phyloP scores from a whole-genome alignment of 2,113 vertebrate species.

The Piprites chloris region DNA sequence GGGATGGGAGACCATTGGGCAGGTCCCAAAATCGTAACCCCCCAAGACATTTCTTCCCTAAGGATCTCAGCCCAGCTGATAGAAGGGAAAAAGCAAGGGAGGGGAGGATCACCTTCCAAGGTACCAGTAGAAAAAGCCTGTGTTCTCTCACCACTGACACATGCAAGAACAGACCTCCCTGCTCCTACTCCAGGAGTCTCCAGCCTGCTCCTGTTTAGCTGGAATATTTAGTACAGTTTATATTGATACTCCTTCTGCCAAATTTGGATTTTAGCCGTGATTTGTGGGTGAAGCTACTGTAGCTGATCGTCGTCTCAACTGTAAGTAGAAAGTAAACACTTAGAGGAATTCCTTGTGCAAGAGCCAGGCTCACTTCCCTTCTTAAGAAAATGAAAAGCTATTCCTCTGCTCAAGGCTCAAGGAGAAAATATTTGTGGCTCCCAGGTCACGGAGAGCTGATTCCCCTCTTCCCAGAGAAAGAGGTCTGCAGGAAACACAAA shows the following conservation, averaged over 20 bases:
- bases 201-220: not conserved
- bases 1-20: not conserved
- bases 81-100: not conserved
- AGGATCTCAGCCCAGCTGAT: not conserved
- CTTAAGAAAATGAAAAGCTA: not conserved
- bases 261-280: constrained; percentile 6
- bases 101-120: not conserved
- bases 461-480: not conserved
- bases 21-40: not conserved
- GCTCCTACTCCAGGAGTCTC: not conserved
- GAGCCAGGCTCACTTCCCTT: constrained; percentile 55
- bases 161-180: not conserved
- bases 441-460: not conserved
- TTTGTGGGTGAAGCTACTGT: constrained; percentile 46
- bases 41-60: not conserved
- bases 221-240: not conserved
- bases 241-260: not conserved
- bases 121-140: not conserved
- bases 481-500: not conserved
- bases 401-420: not conserved
- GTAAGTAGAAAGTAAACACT: constrained; percentile 53
- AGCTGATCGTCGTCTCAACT: constrained; percentile 10
- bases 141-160: not conserved
- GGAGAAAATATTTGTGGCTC: constrained; percentile 12
- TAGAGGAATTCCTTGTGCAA: constrained; percentile 59